Evolutionary conservation across 2,797 vertebrate genomes (phyloP).

Genomic region (Tympanoctomys barrerae): DNA sequence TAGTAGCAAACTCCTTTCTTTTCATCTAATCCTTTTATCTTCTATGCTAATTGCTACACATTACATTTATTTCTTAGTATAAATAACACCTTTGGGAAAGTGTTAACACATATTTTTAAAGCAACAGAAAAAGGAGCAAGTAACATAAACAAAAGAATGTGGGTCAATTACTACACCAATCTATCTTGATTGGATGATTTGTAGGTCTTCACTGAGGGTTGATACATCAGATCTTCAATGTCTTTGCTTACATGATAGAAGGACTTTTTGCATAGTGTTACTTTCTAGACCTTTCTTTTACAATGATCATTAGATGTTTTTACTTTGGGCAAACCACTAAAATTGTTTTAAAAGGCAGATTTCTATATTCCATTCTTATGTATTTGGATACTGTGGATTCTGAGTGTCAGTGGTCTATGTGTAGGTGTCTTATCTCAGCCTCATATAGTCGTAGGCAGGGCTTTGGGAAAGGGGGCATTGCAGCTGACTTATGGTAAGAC

Average conservation of each 20-base stretch:
- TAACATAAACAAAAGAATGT: neutral
- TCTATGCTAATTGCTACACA: slow-evolving; percentile 1
- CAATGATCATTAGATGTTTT: neutral
- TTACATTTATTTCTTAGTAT: neutral
- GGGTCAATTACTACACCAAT: neutral
- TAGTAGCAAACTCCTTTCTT: neutral
- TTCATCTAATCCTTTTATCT: neutral
- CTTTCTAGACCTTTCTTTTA: neutral
- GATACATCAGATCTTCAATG: neutral
- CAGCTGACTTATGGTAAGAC: neutral
- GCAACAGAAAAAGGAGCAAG: neutral
- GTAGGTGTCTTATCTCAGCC: neutral
- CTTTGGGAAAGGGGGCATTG: neutral
- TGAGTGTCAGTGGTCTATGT: neutral
- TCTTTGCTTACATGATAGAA: neutral
- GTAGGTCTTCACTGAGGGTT: neutral
- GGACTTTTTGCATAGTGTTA: neutral
- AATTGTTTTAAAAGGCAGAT: neutral
- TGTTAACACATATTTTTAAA: neutral
- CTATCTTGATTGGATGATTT: neutral
- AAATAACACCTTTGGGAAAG: neutral
- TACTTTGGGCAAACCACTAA: neutral
- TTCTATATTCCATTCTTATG: neutral
- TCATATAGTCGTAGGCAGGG: neutral
- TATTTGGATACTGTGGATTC: neutral